These are phyloP conservation scores for Yponomeuta malinellus DNA, from an alignment of 2,888 invertebrate species.

Conservation along the genomic window DNA sequence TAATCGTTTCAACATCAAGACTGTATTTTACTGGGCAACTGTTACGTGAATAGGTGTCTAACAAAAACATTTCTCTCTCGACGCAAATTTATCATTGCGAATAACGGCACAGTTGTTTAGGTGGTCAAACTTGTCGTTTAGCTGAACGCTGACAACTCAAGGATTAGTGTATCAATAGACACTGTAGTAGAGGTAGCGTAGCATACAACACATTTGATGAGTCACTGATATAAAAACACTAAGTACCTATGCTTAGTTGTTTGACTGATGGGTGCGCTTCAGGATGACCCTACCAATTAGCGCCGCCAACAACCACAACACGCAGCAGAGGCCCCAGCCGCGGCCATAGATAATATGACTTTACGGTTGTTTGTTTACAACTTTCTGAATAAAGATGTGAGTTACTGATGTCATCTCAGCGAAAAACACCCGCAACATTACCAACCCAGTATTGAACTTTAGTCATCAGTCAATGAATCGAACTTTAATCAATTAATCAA, in stretches of 20 bases:
- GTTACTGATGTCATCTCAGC: not conserved
- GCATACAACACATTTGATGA: conserved; percentile 16
- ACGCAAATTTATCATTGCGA: conserved; percentile 11
- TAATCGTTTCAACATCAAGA: too few species aligned
- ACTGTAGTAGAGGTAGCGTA: not conserved
- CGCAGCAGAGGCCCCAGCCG: not conserved
- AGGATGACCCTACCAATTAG: not conserved
- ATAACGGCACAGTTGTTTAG: conserved; percentile 8
- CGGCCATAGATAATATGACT: not conserved
- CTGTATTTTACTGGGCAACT: not conserved
- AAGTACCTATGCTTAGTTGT: conserved; percentile 10
- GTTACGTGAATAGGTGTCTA: not conserved
- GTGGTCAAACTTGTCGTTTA: conserved; percentile 7
- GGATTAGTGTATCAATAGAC: conserved; percentile 4
- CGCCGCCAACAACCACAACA: not conserved
- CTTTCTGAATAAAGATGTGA: not conserved
- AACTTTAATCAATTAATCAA: too few species aligned
- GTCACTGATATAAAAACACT: conserved; percentile 21
- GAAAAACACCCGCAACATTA: not conserved
- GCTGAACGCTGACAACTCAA: conserved; percentile 13
- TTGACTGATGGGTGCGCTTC: conserved; percentile 19
- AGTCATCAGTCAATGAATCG: too few species aligned
- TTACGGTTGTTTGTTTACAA: not conserved
- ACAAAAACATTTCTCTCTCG: not conserved
- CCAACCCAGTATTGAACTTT: too few species aligned